Evolutionary conservation across 2,888 invertebrate genomes (phyloP), one percentile per base, ranked within the genome.

Genomic region (Pandemis corylana): DNA sequence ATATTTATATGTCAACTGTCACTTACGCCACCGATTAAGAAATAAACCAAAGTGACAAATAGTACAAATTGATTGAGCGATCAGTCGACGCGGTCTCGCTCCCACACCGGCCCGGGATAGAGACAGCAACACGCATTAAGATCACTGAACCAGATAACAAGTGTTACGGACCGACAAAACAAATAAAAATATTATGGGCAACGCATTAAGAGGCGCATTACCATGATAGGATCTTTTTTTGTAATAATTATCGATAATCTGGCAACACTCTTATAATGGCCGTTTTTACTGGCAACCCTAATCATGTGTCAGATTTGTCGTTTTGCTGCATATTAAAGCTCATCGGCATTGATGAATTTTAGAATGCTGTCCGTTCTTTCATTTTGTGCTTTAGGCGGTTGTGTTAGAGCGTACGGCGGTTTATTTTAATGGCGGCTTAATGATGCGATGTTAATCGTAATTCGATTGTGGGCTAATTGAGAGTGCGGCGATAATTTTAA

Each of bases 301-400:
- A 93, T 94, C 94, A 94, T 82, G 86, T 91, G 94, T 94, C 94
- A 92, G 94, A 92, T 94, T 94, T 93, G 83, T 87, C 85, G 87
- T 87, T 89, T 87, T 89, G 87, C 82, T 83, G 82, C 84, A 83
- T 85, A 85, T 87, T 89, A 82, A 82, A 86, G 81, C 85, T 87
- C 84, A 85, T 87, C 84, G 83, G 85, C 80, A 80, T 87, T 91
- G 91, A 92, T 91, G 88, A 90, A 88, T 89, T 85, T 85, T 79
- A 85, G 86, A 88, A 91, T 77, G 71, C 72, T 59, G 66, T 66
- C 66, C 51, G 59, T 69, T 56, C 51, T 69, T 7, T 13, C 5
- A 80, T 78, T 80, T 77, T 78, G 75, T 69, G 72, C 69, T 77
- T 78, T 87, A 84, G 84, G 84, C 83, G 82, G 81, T 83, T 79